Evolutionary conservation across 2,797 vertebrate genomes (phyloP).

Genomic region (Nannoperca australis): DNA sequence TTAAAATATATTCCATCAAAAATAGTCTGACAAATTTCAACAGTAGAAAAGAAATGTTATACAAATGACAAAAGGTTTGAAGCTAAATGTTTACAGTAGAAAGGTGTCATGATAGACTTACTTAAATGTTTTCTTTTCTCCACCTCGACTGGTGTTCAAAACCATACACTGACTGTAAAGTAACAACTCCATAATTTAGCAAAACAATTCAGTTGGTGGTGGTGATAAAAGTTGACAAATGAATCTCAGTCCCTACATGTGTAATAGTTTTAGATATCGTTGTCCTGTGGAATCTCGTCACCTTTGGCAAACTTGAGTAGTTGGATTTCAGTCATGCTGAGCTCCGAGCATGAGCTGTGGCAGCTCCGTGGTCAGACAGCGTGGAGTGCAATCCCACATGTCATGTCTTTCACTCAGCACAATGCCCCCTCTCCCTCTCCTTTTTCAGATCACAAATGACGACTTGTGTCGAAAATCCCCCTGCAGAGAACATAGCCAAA

Average conservation of each 20-base stretch:
- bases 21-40: constrained; percentile 89
- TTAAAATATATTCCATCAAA: constrained; percentile 92
- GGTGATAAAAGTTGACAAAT: constrained; percentile 55
- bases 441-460: constrained; percentile 94
- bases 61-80: constrained; percentile 81
- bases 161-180: constrained; percentile 68
- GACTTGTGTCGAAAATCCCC: constrained; percentile 99
- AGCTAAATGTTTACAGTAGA: constrained; percentile 75
- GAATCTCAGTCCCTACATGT: constrained; percentile 57
- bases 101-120: constrained; percentile 60
- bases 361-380: constrained; percentile 68
- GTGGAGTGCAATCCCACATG: constrained; percentile 63
- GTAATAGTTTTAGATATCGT: constrained; percentile 48
- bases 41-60: constrained; percentile 88
- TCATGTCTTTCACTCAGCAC: constrained; percentile 67
- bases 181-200: constrained; percentile 66
- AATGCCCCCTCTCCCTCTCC: constrained; percentile 38
- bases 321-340: constrained; percentile 67
- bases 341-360: constrained; percentile 67
- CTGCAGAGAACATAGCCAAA: constrained; percentile 74
- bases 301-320: constrained; percentile 85
- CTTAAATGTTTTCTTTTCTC: constrained; percentile 23
- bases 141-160: constrained; percentile 40
- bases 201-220: constrained; percentile 60
- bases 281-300: constrained; percentile 75